Evolutionary conservation across 1,140 invertebrate species (phyloP).

Genomic region (Pemphigus obesinymphae): DNA sequence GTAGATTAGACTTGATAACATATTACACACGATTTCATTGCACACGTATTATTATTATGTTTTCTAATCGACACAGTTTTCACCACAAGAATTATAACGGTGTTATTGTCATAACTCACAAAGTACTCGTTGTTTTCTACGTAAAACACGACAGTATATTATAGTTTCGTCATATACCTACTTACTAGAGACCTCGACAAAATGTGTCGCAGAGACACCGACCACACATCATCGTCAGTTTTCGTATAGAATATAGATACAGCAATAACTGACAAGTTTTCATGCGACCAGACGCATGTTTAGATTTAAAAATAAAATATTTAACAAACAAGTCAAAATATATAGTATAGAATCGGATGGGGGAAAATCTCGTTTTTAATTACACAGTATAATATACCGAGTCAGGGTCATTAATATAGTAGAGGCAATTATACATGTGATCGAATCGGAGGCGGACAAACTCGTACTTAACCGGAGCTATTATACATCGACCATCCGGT

Average conservation of each 20-base stretch:
- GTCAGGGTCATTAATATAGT: not conserved
- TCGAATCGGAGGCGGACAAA: not conserved
- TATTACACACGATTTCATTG: not conserved
- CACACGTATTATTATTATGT: not conserved
- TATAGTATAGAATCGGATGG: too few relatives aligned
- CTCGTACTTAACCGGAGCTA: too few relatives aligned
- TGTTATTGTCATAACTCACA: not conserved
- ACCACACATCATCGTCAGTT: too few relatives aligned
- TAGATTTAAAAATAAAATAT: not conserved
- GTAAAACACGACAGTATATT: not conserved
- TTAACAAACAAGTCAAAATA: not conserved
- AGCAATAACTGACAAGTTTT: too few relatives aligned
- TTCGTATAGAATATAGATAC: too few relatives aligned
- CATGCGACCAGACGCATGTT: too few relatives aligned
- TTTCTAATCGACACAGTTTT: not conserved
- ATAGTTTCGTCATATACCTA: not conserved
- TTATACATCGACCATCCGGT: too few relatives aligned
- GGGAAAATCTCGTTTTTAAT: not conserved
- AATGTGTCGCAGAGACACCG: not conserved
- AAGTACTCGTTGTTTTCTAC: not conserved
- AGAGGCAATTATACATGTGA: not conserved
- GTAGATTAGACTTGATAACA: not conserved
- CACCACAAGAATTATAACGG: not conserved
- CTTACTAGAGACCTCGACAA: conserved; percentile 10
- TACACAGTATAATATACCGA: not conserved